Evolutionary conservation across 2,888 invertebrate species (phyloP).

Genomic region (Ormyrus nitidulus): DNA sequence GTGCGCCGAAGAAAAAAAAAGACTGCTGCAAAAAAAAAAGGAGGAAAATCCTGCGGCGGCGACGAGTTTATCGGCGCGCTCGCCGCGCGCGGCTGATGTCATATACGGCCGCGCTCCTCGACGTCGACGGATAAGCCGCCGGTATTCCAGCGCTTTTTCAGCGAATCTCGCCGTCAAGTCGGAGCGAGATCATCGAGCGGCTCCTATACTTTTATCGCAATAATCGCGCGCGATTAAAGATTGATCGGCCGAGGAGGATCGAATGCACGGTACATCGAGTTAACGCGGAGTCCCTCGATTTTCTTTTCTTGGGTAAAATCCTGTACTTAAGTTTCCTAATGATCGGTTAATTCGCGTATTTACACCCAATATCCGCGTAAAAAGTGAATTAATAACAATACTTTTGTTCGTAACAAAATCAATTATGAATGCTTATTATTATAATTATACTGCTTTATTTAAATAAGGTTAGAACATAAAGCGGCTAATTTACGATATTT

Average conservation of each 20-base stretch:
- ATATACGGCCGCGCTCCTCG: constrained; percentile 4
- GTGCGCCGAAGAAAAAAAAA: constrained; percentile 51
- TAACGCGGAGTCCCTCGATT: too few species aligned
- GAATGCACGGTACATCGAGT: too few species aligned
- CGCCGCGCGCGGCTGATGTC: constrained; percentile 35
- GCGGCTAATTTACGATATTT: too few species aligned
- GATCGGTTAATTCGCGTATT: too few species aligned
- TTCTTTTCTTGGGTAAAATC: too few species aligned
- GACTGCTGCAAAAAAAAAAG: constrained; percentile 38
- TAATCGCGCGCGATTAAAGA: constrained; percentile 15
- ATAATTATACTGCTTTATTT: too few species aligned
- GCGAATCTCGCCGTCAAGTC: background rate
- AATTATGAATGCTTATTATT: too few species aligned
- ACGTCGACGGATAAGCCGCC: constrained; percentile 4
- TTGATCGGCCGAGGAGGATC: background rate
- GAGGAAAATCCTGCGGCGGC: constrained; percentile 62
- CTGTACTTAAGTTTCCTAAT: too few species aligned
- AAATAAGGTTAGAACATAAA: too few species aligned
- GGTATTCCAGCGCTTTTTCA: constrained; percentile 24
- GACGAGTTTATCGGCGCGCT: constrained; percentile 20
- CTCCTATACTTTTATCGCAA: constrained; percentile 2
- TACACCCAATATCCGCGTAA: too few species aligned
- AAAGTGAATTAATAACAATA: too few species aligned
- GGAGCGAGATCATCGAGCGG: background rate
- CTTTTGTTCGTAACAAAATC: too few species aligned